Evolutionary conservation across 2,797 vertebrate species (phyloP).

Genomic region (Microctenopoma stevenorrisi): DNA sequence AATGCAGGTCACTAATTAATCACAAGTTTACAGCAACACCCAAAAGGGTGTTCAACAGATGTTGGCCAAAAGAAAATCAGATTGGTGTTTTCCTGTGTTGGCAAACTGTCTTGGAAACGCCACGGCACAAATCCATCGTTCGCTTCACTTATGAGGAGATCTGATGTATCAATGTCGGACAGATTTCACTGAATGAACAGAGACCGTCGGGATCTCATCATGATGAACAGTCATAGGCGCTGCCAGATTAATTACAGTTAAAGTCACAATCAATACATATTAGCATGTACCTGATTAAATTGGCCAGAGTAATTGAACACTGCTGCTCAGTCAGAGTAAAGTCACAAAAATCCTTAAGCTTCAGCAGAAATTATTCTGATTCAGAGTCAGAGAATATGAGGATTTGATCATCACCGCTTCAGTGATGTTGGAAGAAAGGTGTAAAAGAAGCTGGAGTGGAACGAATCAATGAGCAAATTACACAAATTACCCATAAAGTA

Average conservation of each 20-base stretch:
- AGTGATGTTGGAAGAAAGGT: too few relatives aligned
- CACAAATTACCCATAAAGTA: too few relatives aligned
- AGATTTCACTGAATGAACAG: conserved; percentile 1
- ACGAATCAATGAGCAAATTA: too few relatives aligned
- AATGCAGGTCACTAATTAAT: neutral
- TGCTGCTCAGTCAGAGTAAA: conserved; percentile 13
- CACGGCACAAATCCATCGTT: neutral
- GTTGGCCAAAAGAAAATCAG: neutral
- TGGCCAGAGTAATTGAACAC: conserved; percentile 46
- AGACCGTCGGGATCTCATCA: conserved; percentile 15
- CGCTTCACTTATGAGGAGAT: conserved; percentile 4
- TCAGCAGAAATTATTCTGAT: conserved; percentile 3
- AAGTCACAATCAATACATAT: conserved; percentile 66
- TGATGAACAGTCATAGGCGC: conserved; percentile 20
- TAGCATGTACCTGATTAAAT: conserved; percentile 53
- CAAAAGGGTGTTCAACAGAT: neutral
- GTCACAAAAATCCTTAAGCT: conserved; percentile 17
- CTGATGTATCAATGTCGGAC: neutral
- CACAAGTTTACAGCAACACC: neutral
- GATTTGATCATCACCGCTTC: neutral
- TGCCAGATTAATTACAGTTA: conserved; percentile 40
- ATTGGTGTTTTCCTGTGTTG: neutral
- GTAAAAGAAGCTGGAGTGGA: too few relatives aligned
- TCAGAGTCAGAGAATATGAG: conserved; percentile 7
- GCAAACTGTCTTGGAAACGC: neutral